Conservation (phyloP, 2,113 vertebrate species). For the Tragelaphus imberbis region DNA sequence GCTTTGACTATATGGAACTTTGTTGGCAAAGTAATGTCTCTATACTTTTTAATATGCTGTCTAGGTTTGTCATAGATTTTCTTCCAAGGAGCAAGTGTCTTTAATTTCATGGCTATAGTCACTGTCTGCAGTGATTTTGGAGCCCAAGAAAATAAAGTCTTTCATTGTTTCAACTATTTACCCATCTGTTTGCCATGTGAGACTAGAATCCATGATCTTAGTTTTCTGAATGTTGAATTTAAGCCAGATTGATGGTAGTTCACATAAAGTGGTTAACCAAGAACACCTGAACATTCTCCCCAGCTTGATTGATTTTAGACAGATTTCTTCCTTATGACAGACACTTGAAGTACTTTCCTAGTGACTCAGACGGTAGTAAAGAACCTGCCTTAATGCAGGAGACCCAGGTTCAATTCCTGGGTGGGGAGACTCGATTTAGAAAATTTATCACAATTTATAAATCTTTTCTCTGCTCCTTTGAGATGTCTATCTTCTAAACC, state of each 20-base stretch:
- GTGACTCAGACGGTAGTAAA: background rate
- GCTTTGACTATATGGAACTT: background rate
- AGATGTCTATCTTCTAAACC: background rate
- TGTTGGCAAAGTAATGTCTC: background rate
- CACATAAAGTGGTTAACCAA: background rate
- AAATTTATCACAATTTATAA: background rate
- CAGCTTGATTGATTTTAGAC: background rate
- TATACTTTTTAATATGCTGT: background rate
- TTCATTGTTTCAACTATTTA: background rate
- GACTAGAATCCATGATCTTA: background rate
- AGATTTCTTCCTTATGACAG: background rate
- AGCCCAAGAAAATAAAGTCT: background rate
- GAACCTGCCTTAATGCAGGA: background rate
- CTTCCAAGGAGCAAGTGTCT: background rate
- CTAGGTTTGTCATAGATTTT: background rate
- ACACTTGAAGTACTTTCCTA: background rate
- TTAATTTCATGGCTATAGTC: background rate
- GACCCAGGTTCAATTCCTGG: background rate
- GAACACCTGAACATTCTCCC: background rate
- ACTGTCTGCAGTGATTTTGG: background rate
- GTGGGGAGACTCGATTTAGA: background rate
- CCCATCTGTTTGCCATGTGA: background rate
- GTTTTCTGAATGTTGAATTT: background rate
- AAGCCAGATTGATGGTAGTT: background rate
- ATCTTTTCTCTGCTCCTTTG: background rate